These are phyloP conservation scores for Idris sp. DNA, from an alignment of 1,140 invertebrate genomes.

Conservation along the genomic window DNA sequence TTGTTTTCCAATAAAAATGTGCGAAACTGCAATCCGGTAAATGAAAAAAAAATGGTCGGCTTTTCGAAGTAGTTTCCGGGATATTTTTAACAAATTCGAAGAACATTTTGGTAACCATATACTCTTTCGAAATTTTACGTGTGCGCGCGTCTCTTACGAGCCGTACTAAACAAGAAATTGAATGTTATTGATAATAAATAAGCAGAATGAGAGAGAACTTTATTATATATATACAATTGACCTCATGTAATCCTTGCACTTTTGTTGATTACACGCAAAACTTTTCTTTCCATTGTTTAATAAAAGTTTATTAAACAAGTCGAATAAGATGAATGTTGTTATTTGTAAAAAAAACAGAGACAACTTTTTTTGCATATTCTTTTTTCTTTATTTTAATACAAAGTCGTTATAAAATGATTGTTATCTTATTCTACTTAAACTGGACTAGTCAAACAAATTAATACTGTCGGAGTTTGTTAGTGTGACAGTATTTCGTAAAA, in stretches of 20 bases:
- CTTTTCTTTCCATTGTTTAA: constrained; percentile 52
- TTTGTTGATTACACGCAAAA: constrained; percentile 49
- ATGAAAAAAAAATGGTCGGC: no score
- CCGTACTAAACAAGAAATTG: constrained; percentile 62
- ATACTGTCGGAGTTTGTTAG: no score
- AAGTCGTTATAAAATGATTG: no score
- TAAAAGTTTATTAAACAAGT: constrained; percentile 46
- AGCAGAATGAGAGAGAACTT: constrained; percentile 61
- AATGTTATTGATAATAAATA: constrained; percentile 66
- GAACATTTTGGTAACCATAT: constrained; percentile 59
- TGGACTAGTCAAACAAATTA: no score
- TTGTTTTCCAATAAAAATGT: constrained; percentile 24
- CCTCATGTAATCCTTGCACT: constrained; percentile 56
- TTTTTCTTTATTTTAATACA: not conserved
- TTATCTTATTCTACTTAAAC: no score
- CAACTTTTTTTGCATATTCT: constrained; percentile 9
- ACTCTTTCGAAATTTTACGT: constrained; percentile 53
- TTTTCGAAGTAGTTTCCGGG: not conserved
- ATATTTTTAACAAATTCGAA: constrained; percentile 46
- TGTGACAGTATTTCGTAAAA: no score
- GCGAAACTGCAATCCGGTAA: constrained; percentile 7
- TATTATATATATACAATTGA: constrained; percentile 60
- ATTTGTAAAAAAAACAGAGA: not conserved
- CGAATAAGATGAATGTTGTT: constrained; percentile 4
- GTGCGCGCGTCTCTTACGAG: constrained; percentile 60